Evolutionary conservation across 2,888 invertebrate species (phyloP), one percentile per base, ranked within the genome.

Genomic region (Morpho deidamia): DNA sequence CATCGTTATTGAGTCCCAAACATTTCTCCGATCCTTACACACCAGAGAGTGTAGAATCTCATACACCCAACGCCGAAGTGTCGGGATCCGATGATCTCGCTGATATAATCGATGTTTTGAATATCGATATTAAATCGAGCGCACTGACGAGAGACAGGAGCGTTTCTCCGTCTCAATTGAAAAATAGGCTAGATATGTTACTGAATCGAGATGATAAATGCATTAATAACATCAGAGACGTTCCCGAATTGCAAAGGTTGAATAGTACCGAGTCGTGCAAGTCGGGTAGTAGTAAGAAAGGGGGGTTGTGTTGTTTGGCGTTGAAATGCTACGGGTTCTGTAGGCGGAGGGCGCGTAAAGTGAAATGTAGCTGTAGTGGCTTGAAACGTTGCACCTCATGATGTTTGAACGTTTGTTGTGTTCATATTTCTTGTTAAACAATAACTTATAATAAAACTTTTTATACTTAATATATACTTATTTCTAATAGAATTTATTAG

Each of bases 41-140:
- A 0, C 95, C 95, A n/a, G 95, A 95, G 69, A 95, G 95, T 75
- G 90, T 93, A 61, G 95, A 95, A 68, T 95, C 95, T 14, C 94
- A 92, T 67, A 94, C 94, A 43, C 95, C 95, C 0, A 90, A 90
- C 58, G 88, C 91, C 0, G 92, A 88, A 39, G 72, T 70, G 0
- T 84, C 75, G 0, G 75, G 71, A 0, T 80, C 81, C 0, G 83
- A 81, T 5, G 78, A 81, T 11, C 57, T 79, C 12, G 63, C 68
- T 0, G 80, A 88, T 59, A 70, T 82, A 7, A 66, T 70, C 41
- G 81, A 86, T 48, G 62, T 66, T 34, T 45, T 57, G 10, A 65
- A 67, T 55, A 67, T 73, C 48, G 78, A 78, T 53, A 64, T 72
- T 37, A 73, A 68, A 67, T 51, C 62, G 12, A 62, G 70, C 33